Evolutionary conservation across 1,140 invertebrate species (phyloP).

Genomic region (Heliconius eleuchia): DNA sequence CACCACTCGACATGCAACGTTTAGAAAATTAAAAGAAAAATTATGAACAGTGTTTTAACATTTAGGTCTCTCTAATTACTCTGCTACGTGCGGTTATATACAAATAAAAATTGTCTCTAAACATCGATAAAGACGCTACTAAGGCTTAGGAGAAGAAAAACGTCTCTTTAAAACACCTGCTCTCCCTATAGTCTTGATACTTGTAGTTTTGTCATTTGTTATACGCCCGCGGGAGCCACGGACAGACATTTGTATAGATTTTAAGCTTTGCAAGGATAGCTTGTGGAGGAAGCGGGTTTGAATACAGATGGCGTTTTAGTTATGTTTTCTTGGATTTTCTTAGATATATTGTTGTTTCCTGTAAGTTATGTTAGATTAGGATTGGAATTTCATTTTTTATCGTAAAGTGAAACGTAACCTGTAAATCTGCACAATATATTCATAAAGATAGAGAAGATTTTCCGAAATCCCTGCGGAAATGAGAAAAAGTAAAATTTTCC

Average conservation of each 20-base stretch:
- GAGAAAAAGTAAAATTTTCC: too few relatives aligned
- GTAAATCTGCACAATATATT: too few relatives aligned
- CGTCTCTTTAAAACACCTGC: slow-evolving; percentile 68
- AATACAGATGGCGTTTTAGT: slow-evolving; percentile 8
- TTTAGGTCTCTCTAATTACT: too few relatives aligned
- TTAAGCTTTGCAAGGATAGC: slow-evolving; percentile 3
- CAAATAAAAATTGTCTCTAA: slow-evolving; percentile 6
- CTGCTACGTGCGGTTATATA: not conserved
- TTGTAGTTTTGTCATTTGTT: slow-evolving; percentile 28
- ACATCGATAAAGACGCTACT: slow-evolving; percentile 1
- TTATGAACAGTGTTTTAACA: too few relatives aligned
- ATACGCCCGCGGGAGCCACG: not conserved
- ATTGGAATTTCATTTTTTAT: too few relatives aligned
- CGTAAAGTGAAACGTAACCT: too few relatives aligned
- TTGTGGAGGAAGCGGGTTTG: slow-evolving; percentile 5
- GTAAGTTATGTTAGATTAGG: too few relatives aligned
- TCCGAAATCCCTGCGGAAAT: too few relatives aligned
- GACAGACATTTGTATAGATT: slow-evolving; percentile 13
- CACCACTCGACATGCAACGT: too few relatives aligned
- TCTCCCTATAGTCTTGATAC: slow-evolving; percentile 47
- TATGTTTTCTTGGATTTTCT: not conserved
- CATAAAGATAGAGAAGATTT: too few relatives aligned
- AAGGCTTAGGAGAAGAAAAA: slow-evolving; percentile 62
- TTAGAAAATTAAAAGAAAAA: too few relatives aligned
- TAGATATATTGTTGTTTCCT: not conserved